Evolutionary conservation across 2,113 vertebrate genomes (phyloP).

Genomic region (Campylomormyrus numenius): DNA sequence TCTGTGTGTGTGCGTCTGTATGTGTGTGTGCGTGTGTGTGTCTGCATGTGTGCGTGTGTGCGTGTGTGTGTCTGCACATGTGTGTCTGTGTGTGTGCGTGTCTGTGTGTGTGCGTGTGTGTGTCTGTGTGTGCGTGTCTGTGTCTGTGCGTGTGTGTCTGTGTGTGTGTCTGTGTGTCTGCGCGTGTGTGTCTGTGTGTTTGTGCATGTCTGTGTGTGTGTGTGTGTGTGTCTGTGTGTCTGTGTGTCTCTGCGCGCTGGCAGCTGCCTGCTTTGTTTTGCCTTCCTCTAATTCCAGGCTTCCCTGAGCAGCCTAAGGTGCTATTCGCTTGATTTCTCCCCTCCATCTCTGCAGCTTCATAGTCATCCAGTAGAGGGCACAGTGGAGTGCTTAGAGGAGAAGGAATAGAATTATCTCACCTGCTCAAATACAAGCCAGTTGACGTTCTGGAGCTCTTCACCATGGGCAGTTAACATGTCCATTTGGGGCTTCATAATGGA

Average conservation of each 20-base stretch:
- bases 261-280: not conserved
- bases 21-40: no score
- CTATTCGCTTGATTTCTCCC: not conserved
- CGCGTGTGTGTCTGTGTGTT: no score
- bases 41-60: no score
- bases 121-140: no score
- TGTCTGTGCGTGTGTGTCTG: no score
- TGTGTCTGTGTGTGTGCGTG: no score
- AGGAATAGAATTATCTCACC: not conserved
- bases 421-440: not conserved
- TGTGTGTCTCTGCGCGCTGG: not conserved
- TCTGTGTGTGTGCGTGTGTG: no score
- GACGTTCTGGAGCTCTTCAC: not conserved
- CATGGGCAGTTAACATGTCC: not conserved
- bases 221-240: not conserved
- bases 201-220: no score
- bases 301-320: not conserved
- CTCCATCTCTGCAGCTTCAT: not conserved
- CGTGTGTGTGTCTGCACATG: no score
- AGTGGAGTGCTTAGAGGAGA: not conserved
- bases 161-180: no score
- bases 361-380: not conserved
- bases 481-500: not conserved
- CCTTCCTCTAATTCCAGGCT: not conserved
- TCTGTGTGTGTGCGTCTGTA: no score